phyloP scores from a whole-genome alignment of 1,140 invertebrate species.

The Polyergus mexicanus region DNA sequence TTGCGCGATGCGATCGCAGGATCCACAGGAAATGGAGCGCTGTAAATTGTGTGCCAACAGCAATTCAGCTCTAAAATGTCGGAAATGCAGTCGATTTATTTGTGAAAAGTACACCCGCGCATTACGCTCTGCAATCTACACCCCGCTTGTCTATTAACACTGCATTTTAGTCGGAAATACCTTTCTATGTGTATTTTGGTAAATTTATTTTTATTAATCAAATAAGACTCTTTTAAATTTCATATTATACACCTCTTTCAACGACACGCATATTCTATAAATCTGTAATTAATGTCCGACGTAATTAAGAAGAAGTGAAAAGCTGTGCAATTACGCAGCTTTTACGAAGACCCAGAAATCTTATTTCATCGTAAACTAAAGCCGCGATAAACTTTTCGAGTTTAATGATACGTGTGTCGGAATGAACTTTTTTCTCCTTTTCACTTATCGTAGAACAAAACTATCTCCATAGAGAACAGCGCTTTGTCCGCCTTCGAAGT shows the following conservation, averaged over 20 bases:
- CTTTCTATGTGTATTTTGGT: not conserved
- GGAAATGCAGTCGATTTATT: constrained; percentile 58
- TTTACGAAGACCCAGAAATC: constrained; percentile 12
- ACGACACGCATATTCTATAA: not conserved
- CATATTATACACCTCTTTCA: not conserved
- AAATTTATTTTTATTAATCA: not conserved
- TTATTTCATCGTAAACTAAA: constrained; percentile 20
- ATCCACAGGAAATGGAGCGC: constrained; percentile 47
- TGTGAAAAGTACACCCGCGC: constrained; percentile 45
- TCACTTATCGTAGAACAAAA: constrained; percentile 8
- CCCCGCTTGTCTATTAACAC: not conserved
- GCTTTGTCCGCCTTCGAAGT: not conserved
- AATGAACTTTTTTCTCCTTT: constrained; percentile 19
- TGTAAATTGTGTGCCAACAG: constrained; percentile 61
- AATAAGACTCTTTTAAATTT: not conserved
- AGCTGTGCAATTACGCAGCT: not conserved
- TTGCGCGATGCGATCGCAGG: constrained; percentile 58
- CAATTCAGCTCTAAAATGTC: constrained; percentile 57
- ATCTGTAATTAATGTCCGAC: not conserved
- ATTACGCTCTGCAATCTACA: not conserved
- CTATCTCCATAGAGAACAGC: not conserved
- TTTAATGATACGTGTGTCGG: constrained; percentile 31
- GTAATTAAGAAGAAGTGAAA: not conserved
- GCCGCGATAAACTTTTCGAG: constrained; percentile 34
- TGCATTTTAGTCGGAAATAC: not conserved